Evolutionary conservation across 2,888 invertebrate genomes (phyloP).

Genomic region (Ptycholaimellus sp.): DNA sequence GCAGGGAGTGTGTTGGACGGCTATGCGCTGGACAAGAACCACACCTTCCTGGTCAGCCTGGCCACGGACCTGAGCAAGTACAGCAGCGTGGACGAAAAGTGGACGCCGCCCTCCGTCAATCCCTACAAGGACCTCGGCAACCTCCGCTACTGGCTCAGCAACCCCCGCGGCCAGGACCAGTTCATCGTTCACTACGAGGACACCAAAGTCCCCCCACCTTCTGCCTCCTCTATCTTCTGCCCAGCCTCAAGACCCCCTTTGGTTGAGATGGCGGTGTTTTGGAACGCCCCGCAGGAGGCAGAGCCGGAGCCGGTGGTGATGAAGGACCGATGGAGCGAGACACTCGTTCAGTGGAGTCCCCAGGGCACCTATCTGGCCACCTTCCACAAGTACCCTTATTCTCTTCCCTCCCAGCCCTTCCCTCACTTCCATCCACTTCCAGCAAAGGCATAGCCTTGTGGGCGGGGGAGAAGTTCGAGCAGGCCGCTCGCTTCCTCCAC

Average conservation of each 20-base stretch:
- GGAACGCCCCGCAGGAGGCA: no score
- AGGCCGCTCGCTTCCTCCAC: conserved; percentile 47
- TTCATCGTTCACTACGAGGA: conserved; percentile 66
- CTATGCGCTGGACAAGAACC: conserved; percentile 78
- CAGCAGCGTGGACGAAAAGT: conserved; percentile 64
- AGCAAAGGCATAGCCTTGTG: conserved; percentile 67
- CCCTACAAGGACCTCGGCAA: conserved; percentile 63
- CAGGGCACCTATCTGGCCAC: conserved; percentile 84
- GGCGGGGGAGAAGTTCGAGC: conserved; percentile 77
- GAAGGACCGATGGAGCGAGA: conserved; percentile 53
- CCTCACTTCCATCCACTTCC: neutral
- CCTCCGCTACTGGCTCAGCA: conserved; percentile 66
- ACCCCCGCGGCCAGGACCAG: conserved; percentile 85
- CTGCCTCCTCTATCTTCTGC: no score
- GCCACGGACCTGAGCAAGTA: conserved; percentile 35
- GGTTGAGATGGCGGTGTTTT: no score
- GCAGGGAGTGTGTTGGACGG: conserved; percentile 65
- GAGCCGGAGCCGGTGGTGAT: no score
- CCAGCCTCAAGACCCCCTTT: no score
- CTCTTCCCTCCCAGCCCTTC: neutral
- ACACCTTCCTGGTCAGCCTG: conserved; percentile 42
- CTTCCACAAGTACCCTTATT: conserved; percentile 53
- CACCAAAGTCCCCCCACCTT: conserved; percentile 29
- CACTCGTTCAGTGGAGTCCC: conserved; percentile 89
- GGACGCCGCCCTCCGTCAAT: conserved; percentile 67